phyloP scores from a whole-genome alignment of 2,888 invertebrate species.

The Notodonta dromedarius region DNA sequence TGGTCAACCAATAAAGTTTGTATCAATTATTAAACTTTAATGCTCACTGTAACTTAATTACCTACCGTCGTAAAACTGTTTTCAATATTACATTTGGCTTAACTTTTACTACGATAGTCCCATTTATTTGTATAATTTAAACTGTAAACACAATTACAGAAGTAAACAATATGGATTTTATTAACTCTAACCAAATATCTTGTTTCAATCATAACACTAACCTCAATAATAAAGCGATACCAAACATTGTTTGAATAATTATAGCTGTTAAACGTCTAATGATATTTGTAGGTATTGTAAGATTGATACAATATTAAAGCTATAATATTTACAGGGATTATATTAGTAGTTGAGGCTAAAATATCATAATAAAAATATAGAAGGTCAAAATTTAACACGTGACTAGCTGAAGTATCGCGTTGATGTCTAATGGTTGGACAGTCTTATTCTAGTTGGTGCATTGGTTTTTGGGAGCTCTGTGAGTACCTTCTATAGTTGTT shows the following conservation, averaged over 20 bases:
- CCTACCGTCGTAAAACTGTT: not conserved
- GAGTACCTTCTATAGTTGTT: no score
- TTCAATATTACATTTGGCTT: not conserved
- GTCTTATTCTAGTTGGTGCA: not conserved
- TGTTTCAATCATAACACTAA: constrained; percentile 1
- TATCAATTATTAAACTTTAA: not conserved
- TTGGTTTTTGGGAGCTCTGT: no score
- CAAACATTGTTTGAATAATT: not conserved
- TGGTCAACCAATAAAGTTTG: not conserved
- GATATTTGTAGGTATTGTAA: not conserved
- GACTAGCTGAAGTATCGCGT: constrained; percentile 29
- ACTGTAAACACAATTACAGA: not conserved
- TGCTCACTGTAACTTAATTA: not conserved
- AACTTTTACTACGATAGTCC: not conserved
- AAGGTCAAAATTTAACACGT: not conserved
- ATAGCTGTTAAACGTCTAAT: not conserved
- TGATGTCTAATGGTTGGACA: constrained; percentile 42
- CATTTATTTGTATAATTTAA: not conserved
- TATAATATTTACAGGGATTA: no score
- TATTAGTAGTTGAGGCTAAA: no score
- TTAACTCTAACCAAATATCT: not conserved
- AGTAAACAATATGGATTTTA: constrained; percentile 1
- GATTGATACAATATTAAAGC: no score
- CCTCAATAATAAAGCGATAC: not conserved
- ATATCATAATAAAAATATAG: not conserved